These are phyloP conservation scores for Branchinecta sandiegonensis DNA, from an alignment of 2,888 invertebrate genomes.

Conservation along the genomic window DNA sequence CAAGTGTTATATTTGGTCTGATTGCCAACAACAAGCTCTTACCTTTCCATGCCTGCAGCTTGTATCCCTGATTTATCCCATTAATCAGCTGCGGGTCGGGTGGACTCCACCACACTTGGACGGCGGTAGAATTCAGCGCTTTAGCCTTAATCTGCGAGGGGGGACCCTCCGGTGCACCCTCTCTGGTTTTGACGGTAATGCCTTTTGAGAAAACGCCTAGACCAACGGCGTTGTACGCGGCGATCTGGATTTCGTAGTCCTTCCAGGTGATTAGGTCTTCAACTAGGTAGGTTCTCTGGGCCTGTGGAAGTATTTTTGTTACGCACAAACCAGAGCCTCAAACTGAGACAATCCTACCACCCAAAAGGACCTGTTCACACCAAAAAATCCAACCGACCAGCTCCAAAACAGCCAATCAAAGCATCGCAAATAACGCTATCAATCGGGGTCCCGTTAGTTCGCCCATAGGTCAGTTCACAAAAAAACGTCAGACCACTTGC, in stretches of 20 bases:
- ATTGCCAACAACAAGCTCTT: constrained; percentile 26
- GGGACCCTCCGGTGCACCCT: constrained; percentile 44
- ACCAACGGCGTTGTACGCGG: constrained; percentile 92
- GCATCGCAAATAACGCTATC: no score
- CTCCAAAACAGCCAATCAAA: no score
- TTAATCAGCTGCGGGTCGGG: constrained; percentile 95
- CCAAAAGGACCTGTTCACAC: no score
- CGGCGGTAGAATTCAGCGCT: constrained; percentile 71
- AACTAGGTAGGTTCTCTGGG: constrained; percentile 75
- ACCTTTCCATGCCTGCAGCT: constrained; percentile 65
- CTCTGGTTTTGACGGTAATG: constrained; percentile 83
- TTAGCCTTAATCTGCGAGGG: constrained; percentile 64
- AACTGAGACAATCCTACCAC: no score
- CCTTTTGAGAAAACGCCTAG: constrained; percentile 81
- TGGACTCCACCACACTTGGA: constrained; percentile 79
- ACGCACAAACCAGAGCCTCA: no score
- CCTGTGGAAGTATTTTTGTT: constrained; percentile 33
- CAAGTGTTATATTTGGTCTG: no score
- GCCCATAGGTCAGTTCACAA: no score
- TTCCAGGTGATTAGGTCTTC: constrained; percentile 93
- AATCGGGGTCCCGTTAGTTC: no score
- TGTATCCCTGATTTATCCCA: constrained; percentile 94
- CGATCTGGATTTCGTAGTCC: constrained; percentile 89
- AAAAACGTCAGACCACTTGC: no score
- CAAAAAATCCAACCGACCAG: no score